These are phyloP conservation scores for Metellina segmentata DNA, from an alignment of 2,888 invertebrate species.

Conservation along the genomic window DNA sequence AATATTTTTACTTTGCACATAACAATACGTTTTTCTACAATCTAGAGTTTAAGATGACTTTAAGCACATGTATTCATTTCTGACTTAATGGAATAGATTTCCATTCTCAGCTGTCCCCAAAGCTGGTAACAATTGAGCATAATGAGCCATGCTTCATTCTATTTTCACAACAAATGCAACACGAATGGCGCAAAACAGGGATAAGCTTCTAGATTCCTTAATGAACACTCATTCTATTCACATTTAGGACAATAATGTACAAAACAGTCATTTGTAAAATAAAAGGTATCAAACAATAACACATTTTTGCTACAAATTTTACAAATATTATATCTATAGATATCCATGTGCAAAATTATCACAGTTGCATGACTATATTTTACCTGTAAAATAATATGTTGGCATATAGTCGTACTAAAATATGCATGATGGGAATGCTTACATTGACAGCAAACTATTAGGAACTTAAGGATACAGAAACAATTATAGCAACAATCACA, in stretches of 20 bases:
- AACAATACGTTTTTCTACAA: no score
- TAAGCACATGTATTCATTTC: no score
- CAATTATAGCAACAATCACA: constrained; percentile 54
- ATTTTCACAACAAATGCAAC: constrained; percentile 1
- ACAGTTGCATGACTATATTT: constrained; percentile 74
- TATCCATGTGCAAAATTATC: constrained; percentile 59
- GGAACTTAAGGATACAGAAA: constrained; percentile 39
- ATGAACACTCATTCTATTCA: neutral
- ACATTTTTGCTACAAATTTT: neutral
- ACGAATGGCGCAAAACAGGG: neutral
- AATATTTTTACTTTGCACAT: no score
- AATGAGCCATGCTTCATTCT: neutral
- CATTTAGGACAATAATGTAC: constrained; percentile 7
- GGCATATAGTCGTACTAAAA: constrained; percentile 24
- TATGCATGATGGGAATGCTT: neutral
- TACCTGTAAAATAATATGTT: constrained; percentile 38
- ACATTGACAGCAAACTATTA: neutral
- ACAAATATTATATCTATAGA: constrained; percentile 10
- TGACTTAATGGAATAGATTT: no score
- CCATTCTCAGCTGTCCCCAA: no score
- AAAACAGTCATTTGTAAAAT: neutral
- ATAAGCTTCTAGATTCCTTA: neutral
- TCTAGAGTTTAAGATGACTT: no score
- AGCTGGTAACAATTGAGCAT: no score
- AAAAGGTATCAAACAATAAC: constrained; percentile 12